These are phyloP conservation scores for Stichodactyla helianthus DNA, from an alignment of 64 coral and sea anemone genomes.

Conservation along the genomic window DNA sequence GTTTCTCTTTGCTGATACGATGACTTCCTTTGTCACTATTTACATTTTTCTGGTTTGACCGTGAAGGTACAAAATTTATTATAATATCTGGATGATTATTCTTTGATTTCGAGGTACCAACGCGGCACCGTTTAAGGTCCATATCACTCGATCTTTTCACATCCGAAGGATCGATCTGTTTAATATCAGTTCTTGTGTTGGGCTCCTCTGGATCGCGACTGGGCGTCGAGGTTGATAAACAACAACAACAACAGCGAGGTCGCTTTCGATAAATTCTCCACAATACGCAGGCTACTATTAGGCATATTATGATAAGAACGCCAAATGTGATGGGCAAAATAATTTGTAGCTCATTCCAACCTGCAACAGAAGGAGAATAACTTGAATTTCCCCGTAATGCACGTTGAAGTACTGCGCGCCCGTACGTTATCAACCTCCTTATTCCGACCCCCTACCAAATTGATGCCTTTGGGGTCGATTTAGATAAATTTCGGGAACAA, in stretches of 20 bases:
- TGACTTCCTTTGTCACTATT: constrained; percentile 44
- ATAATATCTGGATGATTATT: constrained; percentile 72
- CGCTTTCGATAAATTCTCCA: constrained; percentile 75
- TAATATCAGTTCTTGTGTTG: constrained; percentile 12
- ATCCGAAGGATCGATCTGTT: neutral
- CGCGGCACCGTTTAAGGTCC: constrained; percentile 14
- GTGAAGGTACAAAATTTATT: constrained; percentile 73
- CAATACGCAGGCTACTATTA: constrained; percentile 60
- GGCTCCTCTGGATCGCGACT: constrained; percentile 22
- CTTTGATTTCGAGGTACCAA: neutral
- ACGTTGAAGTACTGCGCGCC: neutral
- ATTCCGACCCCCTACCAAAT: neutral
- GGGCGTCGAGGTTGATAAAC: neutral
- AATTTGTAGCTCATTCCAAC: constrained; percentile 45
- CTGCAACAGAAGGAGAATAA: neutral
- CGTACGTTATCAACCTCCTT: neutral
- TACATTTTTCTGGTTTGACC: constrained; percentile 40
- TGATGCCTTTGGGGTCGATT: neutral
- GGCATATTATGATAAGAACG: constrained; percentile 32
- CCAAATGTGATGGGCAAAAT: constrained; percentile 61
- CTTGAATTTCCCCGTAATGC: no score
- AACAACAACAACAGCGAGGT: constrained; percentile 7
- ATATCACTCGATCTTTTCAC: neutral
- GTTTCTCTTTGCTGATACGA: constrained; percentile 15
- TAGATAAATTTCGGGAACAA: neutral